These are phyloP conservation scores for Pagrus major DNA, from an alignment of 2,113 vertebrate species.

Conservation along the genomic window DNA sequence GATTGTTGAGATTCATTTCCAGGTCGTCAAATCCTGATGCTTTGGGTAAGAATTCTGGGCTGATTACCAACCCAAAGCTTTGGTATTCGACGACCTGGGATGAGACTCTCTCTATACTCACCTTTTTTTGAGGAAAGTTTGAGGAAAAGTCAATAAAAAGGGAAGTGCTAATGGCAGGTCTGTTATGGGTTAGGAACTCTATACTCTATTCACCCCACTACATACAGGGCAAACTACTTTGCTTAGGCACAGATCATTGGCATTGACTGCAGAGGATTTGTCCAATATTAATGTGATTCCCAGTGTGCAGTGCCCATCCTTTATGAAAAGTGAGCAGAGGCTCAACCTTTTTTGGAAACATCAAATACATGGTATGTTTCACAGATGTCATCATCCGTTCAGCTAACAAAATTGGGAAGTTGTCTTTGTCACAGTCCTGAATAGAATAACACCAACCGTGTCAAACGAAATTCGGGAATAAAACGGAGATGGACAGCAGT, in stretches of 20 bases:
- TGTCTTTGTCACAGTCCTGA: conserved; percentile 26
- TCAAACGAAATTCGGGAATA: conserved; percentile 6
- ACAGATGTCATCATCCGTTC: conserved; percentile 7
- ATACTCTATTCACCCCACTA: neutral
- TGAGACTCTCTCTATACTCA: no score
- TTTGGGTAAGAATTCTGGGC: no score
- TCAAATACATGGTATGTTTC: conserved; percentile 6
- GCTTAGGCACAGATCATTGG: neutral
- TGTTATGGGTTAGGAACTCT: neutral
- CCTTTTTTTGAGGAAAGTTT: no score
- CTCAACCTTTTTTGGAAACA: conserved; percentile 8
- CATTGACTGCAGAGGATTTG: neutral
- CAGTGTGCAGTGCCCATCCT: neutral
- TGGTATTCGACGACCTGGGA: no score
- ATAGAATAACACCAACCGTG: neutral
- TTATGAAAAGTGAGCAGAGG: neutral
- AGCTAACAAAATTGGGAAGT: neutral
- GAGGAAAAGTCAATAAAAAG: neutral
- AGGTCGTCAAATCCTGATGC: no score
- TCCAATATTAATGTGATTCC: neutral
- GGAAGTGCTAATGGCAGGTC: neutral
- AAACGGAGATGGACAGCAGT: conserved; percentile 20
- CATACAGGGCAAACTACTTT: neutral
- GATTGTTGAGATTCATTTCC: no score
- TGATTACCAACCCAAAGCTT: no score